These are phyloP conservation scores for Chromis chromis DNA, from an alignment of 2,797 vertebrate species.

Conservation along the genomic window DNA sequence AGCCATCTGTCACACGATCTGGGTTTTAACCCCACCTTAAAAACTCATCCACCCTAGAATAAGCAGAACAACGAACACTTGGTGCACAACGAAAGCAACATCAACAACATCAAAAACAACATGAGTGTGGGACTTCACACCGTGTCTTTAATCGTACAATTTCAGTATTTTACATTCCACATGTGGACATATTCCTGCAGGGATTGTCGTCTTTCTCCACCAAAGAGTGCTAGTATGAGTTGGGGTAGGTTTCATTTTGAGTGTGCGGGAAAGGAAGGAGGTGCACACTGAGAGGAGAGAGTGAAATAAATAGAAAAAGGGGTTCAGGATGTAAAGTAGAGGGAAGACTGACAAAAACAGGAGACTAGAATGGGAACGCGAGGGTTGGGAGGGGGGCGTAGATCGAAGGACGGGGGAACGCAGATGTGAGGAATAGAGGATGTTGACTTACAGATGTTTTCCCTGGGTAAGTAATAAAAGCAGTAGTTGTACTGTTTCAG, in stretches of 20 bases:
- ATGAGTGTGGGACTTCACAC: slow-evolving; percentile 66
- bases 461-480: slow-evolving; percentile 64
- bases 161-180: slow-evolving; percentile 82
- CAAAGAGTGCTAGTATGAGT: slow-evolving; percentile 59
- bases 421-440: slow-evolving; percentile 12
- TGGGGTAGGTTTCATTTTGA: slow-evolving; percentile 16
- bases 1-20: slow-evolving; percentile 36
- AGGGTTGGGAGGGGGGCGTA: neutral
- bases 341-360: neutral
- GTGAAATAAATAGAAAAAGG: slow-evolving; percentile 19
- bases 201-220: slow-evolving; percentile 75
- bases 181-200: slow-evolving; percentile 72
- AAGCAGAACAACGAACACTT: slow-evolving; percentile 66
- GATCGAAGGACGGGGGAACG: neutral
- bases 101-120: slow-evolving; percentile 67
- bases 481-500: slow-evolving; percentile 16
- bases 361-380: neutral
- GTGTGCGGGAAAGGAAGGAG: neutral
- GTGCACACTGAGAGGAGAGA: slow-evolving; percentile 3
- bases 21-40: slow-evolving; percentile 37
- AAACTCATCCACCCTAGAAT: slow-evolving; percentile 45
- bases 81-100: slow-evolving; percentile 68
- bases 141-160: slow-evolving; percentile 72
- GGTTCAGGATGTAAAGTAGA: neutral
- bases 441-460: slow-evolving; percentile 56